phyloP scores from a whole-genome alignment of 2,797 vertebrate genomes.

The Chloroceryle inda region DNA sequence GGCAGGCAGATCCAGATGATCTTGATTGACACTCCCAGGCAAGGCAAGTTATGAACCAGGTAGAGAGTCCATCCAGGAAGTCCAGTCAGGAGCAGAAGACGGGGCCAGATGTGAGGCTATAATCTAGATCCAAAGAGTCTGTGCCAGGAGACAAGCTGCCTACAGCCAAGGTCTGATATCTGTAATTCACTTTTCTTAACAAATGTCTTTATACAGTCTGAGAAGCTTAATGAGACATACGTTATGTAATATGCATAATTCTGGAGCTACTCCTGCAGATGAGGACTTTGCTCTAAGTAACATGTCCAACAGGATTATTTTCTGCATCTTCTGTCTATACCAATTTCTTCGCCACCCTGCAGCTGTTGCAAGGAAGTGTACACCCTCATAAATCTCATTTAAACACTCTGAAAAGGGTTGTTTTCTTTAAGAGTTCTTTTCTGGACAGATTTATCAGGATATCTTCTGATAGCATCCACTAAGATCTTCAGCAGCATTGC shows the following conservation, averaged over 20 bases:
- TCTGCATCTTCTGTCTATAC: not conserved
- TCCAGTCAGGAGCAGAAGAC: not conserved
- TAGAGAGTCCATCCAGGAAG: not conserved
- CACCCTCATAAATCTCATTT: not conserved
- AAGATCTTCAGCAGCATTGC: not conserved
- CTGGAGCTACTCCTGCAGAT: not conserved
- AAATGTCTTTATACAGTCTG: not conserved
- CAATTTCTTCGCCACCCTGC: not conserved
- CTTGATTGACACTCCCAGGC: not conserved
- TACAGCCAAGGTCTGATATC: not conserved
- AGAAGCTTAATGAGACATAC: not conserved
- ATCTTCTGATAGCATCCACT: not conserved
- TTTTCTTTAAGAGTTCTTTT: not conserved
- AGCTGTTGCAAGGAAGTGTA: not conserved
- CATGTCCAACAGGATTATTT: not conserved
- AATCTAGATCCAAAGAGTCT: not conserved
- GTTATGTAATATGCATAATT: not conserved
- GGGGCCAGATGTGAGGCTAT: not conserved
- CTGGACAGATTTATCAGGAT: not conserved
- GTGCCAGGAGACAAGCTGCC: not conserved
- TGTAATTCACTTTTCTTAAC: not conserved
- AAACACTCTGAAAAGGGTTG: not conserved
- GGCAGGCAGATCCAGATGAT: not conserved
- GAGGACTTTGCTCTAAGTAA: not conserved
- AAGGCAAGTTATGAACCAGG: not conserved